Evolutionary conservation across 2,888 invertebrate species (phyloP), one percentile per base, ranked within the genome.

Genomic region (Helicoverpa assulta): DNA sequence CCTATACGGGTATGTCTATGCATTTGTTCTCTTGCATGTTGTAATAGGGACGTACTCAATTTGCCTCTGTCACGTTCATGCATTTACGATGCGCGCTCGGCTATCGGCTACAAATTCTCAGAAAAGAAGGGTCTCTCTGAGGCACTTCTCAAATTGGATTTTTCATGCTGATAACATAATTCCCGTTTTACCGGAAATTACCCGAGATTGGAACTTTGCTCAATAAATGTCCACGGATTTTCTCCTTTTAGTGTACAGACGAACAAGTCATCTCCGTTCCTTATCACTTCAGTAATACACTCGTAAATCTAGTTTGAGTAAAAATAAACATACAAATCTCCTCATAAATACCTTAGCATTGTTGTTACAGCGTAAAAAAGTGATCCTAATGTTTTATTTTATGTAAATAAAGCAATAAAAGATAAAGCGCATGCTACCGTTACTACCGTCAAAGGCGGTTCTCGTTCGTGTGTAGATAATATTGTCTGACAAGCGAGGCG

Each of bases 401-500:
- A 77, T 71, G 63, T 77, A 61, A 73, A 65, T 67, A 53, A 2
- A n/a, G 69, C 54, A 73, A 67, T 81, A 77, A 73, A 76, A 69
- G 61, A 69, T 81, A 63, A 64, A 52, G 29, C 72, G 58, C 33
- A 67, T 58, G 65, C 67, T 69, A 69, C 56, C 56, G 80, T 50
- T 40, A 47, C 61, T 57, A 21, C 68, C 54, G 51, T 67, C 67
- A 73, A 73, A 77, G 70, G 78, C 66, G 68, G 57, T 61, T 67
- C 51, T 70, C 76, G 53, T 53, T 59, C 59, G 71, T 66, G 57
- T 70, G 68, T 65, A 69, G 73, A 70, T 81, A 83, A 78, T 77
- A 70, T 73, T 71, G 82, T 83, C 67, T 71, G 82, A 74, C 74
- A 78, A 78, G 67, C 68, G 81, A 78, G 54, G 70, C 69, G 63